Conservation (phyloP, 2,888 invertebrate species). For the Folsomia manolachei region DNA sequence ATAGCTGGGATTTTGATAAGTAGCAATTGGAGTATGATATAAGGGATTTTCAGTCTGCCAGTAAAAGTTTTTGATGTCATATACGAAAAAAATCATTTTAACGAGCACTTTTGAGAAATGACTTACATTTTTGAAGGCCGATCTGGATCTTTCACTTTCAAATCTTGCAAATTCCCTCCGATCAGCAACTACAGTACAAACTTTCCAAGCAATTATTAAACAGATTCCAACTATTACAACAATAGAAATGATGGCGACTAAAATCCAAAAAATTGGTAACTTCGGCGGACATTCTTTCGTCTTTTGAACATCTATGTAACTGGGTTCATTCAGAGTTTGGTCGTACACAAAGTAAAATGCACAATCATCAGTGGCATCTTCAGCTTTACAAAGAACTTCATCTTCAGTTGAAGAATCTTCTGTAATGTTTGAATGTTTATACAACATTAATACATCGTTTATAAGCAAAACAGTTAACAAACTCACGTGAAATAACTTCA, state of each 20-base stretch:
- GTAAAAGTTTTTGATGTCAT: no score
- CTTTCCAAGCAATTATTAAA: conserved; percentile 71
- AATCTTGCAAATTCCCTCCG: conserved; percentile 72
- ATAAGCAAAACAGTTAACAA: neutral
- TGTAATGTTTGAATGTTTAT: neutral
- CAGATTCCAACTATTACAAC: conserved; percentile 70
- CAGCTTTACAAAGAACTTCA: conserved; percentile 25
- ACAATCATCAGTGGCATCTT: conserved; percentile 30
- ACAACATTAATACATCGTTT: neutral
- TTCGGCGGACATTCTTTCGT: conserved; percentile 38
- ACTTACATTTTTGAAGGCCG: conserved; percentile 67
- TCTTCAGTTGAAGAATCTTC: neutral
- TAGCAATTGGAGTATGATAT: conserved; percentile 29
- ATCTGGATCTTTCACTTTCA: conserved; percentile 64
- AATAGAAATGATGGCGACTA: conserved; percentile 66
- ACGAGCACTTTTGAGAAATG: neutral
- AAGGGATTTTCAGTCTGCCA: conserved; percentile 24
- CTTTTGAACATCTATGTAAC: conserved; percentile 27
- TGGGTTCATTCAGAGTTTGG: neutral
- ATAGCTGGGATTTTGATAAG: conserved; percentile 35
- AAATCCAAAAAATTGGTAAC: conserved; percentile 56
- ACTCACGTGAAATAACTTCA: conserved; percentile 26
- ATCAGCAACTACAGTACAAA: conserved; percentile 69
- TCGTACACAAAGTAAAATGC: conserved; percentile 27
- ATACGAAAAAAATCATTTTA: no score